phyloP scores from a whole-genome alignment of 2,888 invertebrate species.

The Drosophila setosimentum region DNA sequence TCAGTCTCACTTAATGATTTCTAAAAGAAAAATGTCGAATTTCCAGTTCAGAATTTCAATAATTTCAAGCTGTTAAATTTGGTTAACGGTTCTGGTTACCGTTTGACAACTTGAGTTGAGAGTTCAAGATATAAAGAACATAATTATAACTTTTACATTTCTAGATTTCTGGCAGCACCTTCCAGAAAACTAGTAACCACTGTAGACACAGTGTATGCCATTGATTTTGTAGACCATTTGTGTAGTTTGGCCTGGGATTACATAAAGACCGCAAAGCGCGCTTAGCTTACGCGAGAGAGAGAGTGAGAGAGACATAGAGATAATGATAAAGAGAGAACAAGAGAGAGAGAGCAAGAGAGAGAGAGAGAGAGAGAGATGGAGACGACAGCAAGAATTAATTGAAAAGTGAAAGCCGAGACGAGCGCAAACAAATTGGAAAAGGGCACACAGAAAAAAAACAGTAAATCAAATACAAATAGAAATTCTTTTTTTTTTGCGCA shows the following conservation, averaged over 20 bases:
- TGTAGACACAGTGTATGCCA: neutral
- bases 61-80: neutral
- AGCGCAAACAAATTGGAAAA: constrained; percentile 58
- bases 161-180: neutral
- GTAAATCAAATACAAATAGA: constrained; percentile 56
- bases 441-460: constrained; percentile 26
- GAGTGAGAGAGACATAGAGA: neutral
- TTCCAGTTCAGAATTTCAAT: neutral
- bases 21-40: neutral
- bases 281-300: neutral
- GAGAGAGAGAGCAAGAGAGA: neutral
- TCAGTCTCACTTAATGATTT: neutral
- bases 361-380: neutral
- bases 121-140: neutral
- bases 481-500: constrained; percentile 50
- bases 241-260: constrained; percentile 34
- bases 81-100: neutral
- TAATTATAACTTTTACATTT: accelerated
- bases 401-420: constrained; percentile 69
- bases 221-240: constrained; percentile 9
- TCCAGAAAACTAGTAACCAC: neutral
- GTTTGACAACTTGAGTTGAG: neutral
- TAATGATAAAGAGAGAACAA: too few relatives aligned
- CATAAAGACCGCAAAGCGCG: constrained; percentile 38
- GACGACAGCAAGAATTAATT: constrained; percentile 65